Evolutionary conservation across 2,797 vertebrate species (phyloP).

Genomic region (Phylloscopus collybita): DNA sequence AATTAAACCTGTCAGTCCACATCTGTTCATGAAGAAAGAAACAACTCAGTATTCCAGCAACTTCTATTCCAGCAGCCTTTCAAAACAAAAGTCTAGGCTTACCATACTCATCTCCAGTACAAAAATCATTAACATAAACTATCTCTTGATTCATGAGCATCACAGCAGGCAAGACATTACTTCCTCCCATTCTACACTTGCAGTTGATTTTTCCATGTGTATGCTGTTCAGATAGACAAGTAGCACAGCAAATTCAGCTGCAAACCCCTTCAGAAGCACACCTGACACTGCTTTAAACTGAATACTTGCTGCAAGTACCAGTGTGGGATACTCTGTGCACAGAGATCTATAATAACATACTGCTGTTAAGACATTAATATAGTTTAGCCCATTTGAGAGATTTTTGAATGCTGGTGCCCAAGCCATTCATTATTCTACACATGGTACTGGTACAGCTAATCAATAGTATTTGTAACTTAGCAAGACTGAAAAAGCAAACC

Average conservation of each 20-base stretch:
- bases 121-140: background rate
- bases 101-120: background rate
- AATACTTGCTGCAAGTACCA: background rate
- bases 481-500: background rate
- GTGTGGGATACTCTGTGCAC: background rate
- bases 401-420: background rate
- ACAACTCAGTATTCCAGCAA: background rate
- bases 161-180: background rate
- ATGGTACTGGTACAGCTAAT: background rate
- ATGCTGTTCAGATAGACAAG: background rate
- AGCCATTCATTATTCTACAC: background rate
- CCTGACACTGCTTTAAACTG: background rate
- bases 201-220: background rate
- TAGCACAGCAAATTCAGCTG: background rate
- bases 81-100: background rate
- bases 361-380: background rate
- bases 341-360: background rate
- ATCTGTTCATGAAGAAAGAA: background rate
- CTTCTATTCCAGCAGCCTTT: background rate
- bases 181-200: background rate
- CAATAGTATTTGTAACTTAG: background rate
- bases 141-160: slow-evolving; percentile 12
- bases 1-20: background rate
- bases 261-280: background rate
- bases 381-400: background rate